Evolutionary conservation across 2,797 vertebrate genomes (phyloP).

Genomic region (Potorous gilbertii): DNA sequence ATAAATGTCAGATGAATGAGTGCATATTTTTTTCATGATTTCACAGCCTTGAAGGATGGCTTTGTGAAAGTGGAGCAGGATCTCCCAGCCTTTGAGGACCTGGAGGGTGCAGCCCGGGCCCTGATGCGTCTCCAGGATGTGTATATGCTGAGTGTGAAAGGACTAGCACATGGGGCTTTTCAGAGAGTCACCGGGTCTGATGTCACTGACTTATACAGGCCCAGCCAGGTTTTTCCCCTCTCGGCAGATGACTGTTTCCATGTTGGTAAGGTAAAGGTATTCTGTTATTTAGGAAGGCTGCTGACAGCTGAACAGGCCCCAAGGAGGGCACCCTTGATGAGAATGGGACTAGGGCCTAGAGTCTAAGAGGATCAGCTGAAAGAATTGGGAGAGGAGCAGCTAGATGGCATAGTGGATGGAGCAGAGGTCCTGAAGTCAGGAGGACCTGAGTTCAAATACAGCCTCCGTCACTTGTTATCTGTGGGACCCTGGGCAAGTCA

Average conservation of each 20-base stretch:
- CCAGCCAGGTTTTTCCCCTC: conserved; percentile 83
- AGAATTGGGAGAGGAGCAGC: neutral
- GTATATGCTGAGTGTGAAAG: conserved; percentile 89
- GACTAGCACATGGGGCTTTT: conserved; percentile 89
- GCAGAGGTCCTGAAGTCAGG: no score
- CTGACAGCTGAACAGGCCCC: neutral
- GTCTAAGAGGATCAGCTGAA: neutral
- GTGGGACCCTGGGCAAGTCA: no score
- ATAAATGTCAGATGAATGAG: neutral
- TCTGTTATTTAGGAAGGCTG: neutral
- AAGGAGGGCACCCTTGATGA: neutral
- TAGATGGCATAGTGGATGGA: no score
- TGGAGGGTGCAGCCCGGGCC: conserved; percentile 91
- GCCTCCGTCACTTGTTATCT: no score
- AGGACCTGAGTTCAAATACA: no score
- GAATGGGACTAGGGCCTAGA: neutral
- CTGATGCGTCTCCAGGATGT: conserved; percentile 97
- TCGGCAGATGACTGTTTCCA: conserved; percentile 95
- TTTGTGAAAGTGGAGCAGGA: conserved; percentile 86
- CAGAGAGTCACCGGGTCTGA: conserved; percentile 80
- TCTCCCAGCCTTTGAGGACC: conserved; percentile 91
- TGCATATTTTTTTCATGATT: neutral
- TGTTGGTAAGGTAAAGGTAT: conserved; percentile 91
- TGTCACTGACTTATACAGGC: conserved; percentile 85
- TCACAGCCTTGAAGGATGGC: conserved; percentile 88